Evolutionary conservation across 2,113 vertebrate species (phyloP).

Genomic region (Tichodroma muraria): DNA sequence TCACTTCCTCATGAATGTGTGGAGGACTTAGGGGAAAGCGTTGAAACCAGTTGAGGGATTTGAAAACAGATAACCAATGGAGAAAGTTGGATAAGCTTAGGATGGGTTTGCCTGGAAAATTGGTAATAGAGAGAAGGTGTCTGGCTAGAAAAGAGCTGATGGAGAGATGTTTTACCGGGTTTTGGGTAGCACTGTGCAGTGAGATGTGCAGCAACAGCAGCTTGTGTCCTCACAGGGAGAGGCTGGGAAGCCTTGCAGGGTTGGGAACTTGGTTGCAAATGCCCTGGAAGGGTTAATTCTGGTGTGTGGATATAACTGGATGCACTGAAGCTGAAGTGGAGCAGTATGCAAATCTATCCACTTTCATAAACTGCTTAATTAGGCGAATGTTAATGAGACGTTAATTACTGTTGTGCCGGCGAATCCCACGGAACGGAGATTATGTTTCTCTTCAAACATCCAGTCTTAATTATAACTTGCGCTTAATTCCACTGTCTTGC

Average conservation of each 20-base stretch:
- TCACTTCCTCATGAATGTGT: not conserved
- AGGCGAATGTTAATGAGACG: conserved; percentile 81
- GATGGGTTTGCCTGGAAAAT: not conserved
- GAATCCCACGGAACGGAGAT: conserved; percentile 75
- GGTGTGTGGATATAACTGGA: not conserved
- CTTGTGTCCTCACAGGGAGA: not conserved
- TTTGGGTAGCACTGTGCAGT: not conserved
- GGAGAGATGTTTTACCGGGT: not conserved
- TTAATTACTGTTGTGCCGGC: conserved; percentile 81
- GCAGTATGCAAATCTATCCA: conserved; percentile 69
- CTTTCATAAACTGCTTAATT: conserved; percentile 83
- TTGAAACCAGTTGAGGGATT: not conserved
- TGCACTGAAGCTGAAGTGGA: conserved; percentile 57
- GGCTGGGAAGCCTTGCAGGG: not conserved
- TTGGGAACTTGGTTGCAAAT: not conserved
- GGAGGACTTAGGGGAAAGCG: not conserved
- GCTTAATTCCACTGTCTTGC: conserved; percentile 63
- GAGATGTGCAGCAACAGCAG: not conserved
- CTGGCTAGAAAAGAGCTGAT: not conserved
- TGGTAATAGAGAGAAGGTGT: not conserved
- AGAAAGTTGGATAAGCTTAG: not conserved
- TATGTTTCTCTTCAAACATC: conserved; percentile 81
- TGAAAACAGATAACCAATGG: not conserved
- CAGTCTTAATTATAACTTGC: conserved; percentile 78
- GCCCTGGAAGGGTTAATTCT: conserved; percentile 60